A percentile compares a stretch with the other conserved stretches of the same genome.
These are phyloP conservation scores for Speoplatyrhinus poulsoni DNA, from an alignment of 2,113 vertebrate species.

Conservation along the genomic window DNA sequence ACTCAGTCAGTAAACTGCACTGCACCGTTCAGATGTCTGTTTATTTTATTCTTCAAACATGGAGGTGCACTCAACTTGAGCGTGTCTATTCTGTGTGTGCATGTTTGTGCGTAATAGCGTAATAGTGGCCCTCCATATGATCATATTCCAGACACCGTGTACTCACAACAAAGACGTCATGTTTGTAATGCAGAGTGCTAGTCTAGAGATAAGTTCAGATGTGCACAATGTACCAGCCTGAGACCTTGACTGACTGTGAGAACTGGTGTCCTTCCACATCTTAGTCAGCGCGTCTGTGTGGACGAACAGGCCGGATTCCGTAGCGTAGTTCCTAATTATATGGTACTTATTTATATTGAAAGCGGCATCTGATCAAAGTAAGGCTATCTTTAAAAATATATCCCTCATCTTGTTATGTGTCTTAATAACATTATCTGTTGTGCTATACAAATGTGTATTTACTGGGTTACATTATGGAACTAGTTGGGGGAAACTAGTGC, in stretches of 20 bases:
- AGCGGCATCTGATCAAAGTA: background rate
- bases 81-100: too few relatives aligned
- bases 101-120: background rate
- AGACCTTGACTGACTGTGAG: conserved; percentile 42
- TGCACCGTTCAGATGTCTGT: background rate
- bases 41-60: background rate
- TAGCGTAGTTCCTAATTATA: background rate
- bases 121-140: background rate
- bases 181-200: conserved; percentile 14
- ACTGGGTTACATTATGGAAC: too few relatives aligned
- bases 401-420: background rate
- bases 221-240: conserved; percentile 2
- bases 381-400: background rate
- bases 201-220: conserved; percentile 33
- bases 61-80: too few relatives aligned
- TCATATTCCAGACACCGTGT: background rate
- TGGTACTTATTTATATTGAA: background rate
- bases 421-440: too few relatives aligned
- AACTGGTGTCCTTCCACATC: conserved; percentile 1
- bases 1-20: conserved; percentile 23
- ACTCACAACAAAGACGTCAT: background rate
- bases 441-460: too few relatives aligned
- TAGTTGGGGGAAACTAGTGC: too few relatives aligned
- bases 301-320: background rate
- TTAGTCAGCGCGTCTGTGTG: background rate